Evolutionary conservation across 2,797 vertebrate genomes (phyloP).

Genomic region (Molothrus aeneus): DNA sequence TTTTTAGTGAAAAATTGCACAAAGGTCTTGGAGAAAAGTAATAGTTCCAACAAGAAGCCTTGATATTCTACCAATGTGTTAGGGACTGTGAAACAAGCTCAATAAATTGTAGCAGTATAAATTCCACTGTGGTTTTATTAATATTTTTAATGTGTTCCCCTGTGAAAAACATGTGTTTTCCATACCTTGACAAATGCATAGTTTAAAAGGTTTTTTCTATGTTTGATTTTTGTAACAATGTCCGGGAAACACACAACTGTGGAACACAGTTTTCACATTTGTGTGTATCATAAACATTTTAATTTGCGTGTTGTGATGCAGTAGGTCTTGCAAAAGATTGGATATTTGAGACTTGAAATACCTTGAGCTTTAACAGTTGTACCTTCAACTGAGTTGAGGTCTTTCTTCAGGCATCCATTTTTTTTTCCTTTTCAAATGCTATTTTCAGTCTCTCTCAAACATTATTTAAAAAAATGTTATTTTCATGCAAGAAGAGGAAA

Average conservation of each 20-base stretch:
- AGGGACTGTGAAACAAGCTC: slow-evolving; percentile 35
- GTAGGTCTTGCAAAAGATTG: neutral
- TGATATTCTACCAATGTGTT: slow-evolving; percentile 13
- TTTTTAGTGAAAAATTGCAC: slow-evolving; percentile 45
- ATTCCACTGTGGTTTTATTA: slow-evolving; percentile 70
- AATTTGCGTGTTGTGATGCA: neutral
- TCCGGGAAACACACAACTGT: slow-evolving; percentile 35
- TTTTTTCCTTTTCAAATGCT: neutral
- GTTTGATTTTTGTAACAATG: slow-evolving; percentile 44
- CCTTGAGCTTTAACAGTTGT: neutral
- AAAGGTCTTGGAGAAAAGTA: slow-evolving; percentile 37
- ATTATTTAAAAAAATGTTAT: neutral
- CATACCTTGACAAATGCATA: slow-evolving; percentile 63
- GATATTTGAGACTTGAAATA: neutral
- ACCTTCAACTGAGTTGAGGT: neutral
- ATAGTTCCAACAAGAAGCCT: slow-evolving; percentile 36
- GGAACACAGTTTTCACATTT: slow-evolving; percentile 60
- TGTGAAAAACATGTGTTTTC: slow-evolving; percentile 74
- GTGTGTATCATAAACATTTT: slow-evolving; percentile 28
- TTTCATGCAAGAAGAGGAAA: neutral
- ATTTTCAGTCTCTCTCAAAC: neutral
- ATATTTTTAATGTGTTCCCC: slow-evolving; percentile 71
- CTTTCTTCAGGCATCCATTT: neutral
- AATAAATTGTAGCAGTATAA: slow-evolving; percentile 67
- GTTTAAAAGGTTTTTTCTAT: neutral